Evolutionary conservation across 2,888 invertebrate species (phyloP), one percentile per base, ranked within the genome.

Genomic region (Ophion obscuratus): DNA sequence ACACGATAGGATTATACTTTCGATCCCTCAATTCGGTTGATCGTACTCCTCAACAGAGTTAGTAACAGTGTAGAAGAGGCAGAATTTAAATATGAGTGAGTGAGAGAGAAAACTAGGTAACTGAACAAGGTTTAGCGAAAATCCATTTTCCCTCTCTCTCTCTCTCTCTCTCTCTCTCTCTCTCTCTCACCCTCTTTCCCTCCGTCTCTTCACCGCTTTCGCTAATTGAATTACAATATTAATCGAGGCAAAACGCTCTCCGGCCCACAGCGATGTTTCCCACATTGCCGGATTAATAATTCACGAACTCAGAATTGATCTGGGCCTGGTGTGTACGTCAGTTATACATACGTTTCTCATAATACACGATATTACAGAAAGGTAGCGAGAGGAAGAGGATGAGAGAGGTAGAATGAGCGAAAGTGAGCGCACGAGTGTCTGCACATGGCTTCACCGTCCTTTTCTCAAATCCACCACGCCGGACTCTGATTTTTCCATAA

Each of bases 221-320:
- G 86, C 86, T 88, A 88, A 88, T 84, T 88, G 87, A 88, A 88
- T 86, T 88, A 87, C 85, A 88, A 88, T 88, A 88, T 88, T 88
- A 88, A 88, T 87, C 86, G 88, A 87, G 85, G 84, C 86, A 86
- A 86, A 86, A 86, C 75, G 84, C 81, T 81, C 81, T 66, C 61
- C 81, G 75, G 84, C 75, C 78, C 77, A 81, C 84, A 70, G 86
- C 81, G 81, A 81, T 86, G 86, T 86, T 84, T 76, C 84, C 84
- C 87, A 81, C 87, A 85, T 85, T 86, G 85, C 84, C 85, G 81
- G 85, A 87, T 89, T 89, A 88, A 89, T 88, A 88, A 88, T 86
- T 85, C 88, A 88, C 87, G 87, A 85, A 87, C 87, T 86, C 84
- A 78, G 81, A 86, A 86, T 86, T 86, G 83, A 86, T 86, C 86